These are phyloP conservation scores for Myiozetetes cayanensis DNA, from an alignment of 2,113 vertebrate genomes.

Conservation along the genomic window DNA sequence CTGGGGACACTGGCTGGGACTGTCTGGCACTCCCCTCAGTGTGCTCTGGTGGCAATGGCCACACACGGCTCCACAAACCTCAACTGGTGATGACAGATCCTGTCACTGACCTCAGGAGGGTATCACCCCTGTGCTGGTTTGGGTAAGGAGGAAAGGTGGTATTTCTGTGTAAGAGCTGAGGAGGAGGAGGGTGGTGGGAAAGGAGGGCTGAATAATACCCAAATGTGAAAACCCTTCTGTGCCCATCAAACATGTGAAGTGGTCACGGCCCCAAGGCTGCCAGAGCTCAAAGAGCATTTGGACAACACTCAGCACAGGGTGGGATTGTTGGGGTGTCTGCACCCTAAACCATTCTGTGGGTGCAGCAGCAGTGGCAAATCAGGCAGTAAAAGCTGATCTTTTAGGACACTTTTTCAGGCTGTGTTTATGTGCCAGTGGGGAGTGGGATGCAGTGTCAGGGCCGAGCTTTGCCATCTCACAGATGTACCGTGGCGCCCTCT, in stretches of 20 bases:
- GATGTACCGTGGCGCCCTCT: background rate
- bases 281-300: background rate
- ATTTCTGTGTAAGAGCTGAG: background rate
- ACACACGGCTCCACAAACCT: rapidly evolving
- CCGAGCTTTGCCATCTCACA: background rate
- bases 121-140: rapidly evolving
- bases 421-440: background rate
- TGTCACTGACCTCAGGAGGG: background rate
- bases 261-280: rapidly evolving
- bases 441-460: background rate
- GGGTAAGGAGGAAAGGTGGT: background rate
- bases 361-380: rapidly evolving
- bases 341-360: background rate
- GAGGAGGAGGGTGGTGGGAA: background rate
- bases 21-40: background rate
- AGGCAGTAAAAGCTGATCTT: background rate
- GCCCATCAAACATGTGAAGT: background rate
- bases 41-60: background rate
- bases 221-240: background rate
- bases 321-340: background rate
- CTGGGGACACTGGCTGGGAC: background rate
- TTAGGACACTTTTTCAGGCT: background rate
- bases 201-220: background rate
- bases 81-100: rapidly evolving
- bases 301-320: background rate